Percentiles rank a stretch among this genome's conserved stretches.
Conservation (phyloP, 2,888 invertebrate species). For the Artemia sp. region DNA sequence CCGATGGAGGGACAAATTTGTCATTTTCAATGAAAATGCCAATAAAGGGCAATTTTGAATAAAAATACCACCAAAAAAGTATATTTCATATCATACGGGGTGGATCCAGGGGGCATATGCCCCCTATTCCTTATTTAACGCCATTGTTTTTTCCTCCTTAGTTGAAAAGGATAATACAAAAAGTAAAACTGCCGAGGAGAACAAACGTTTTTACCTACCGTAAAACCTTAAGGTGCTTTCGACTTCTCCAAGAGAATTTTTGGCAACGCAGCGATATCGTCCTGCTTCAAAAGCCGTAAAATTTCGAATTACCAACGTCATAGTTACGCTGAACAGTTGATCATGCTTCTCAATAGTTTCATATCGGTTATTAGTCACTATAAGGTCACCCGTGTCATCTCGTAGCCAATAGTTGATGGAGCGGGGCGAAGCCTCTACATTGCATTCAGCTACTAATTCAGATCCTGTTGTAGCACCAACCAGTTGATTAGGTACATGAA, state of each 20-base stretch:
- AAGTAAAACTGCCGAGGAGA: too few relatives aligned
- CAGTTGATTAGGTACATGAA: slow-evolving; percentile 78
- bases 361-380: slow-evolving; percentile 60
- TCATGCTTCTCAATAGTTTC: slow-evolving; percentile 51
- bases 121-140: too few relatives aligned
- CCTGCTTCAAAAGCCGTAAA: slow-evolving; percentile 50
- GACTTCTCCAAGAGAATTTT: slow-evolving; percentile 8
- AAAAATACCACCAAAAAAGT: too few relatives aligned
- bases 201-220: background rate
- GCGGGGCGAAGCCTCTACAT: slow-evolving; percentile 73
- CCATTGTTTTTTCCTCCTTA: too few relatives aligned
- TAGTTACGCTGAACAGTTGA: slow-evolving; percentile 61
- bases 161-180: too few relatives aligned
- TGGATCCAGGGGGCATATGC: too few relatives aligned
- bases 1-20: too few relatives aligned
- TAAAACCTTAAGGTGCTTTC: background rate
- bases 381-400: slow-evolving; percentile 50
- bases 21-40: too few relatives aligned
- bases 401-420: slow-evolving; percentile 79
- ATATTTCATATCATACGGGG: too few relatives aligned
- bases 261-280: slow-evolving; percentile 8
- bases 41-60: too few relatives aligned
- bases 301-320: slow-evolving; percentile 57
- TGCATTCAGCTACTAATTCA: slow-evolving; percentile 70
- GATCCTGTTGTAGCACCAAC: slow-evolving; percentile 72